Base-by-base conservation (phyloP, 2,113 vertebrate genomes). In the Bothrops jararaca region DNA sequence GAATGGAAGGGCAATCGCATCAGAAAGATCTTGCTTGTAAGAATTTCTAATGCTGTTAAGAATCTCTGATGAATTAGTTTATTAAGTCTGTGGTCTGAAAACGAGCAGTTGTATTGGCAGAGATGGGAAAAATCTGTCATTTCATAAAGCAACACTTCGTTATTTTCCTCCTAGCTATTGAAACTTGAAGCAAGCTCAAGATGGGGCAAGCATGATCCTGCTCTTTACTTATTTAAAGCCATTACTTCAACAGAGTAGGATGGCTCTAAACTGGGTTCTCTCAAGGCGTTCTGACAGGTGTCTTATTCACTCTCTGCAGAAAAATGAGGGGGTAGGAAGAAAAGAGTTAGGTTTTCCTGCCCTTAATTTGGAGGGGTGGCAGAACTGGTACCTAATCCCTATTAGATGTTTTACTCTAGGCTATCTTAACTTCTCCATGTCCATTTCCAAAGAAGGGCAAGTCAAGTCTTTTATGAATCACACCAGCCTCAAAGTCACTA, bases 281-380 rank as follows among this genome's bases (percentile, higher is more conserved):
- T 89, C 86, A 91, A 39, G 93, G 92, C 90, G 20, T 39, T 95
- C 91, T 92, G 64, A 94, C 88, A 89, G 45, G 3, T 48, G 29
- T 92, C 50, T 92, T 90, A 86, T 60, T 93, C 89, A 86, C n/a
- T 42, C 86, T 34, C 80, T 1, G 23, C 29, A 86, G 80, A 22
- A 60, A 89, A 48, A 54, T 39, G 34, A 42, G 74, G 0, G 20
- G 34, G 42, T 13, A 58, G 18, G 54, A 29, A 50, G 10, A 53
- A 52, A n/a, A 89, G 29, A 88, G 29, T 10, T 26, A 58, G 12
- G 64, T 50, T 91, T 93, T 74, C 64, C 54, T 91, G 60, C 64
- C 53, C 53, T 80, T 89, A 42, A 5, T 39, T 57, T 9, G 80
- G 50, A 45, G 26, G 18, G 53, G 54, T 29, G 29, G 29, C 29